Base-by-base conservation (phyloP, 2,797 vertebrate species). In the Gephyroberyx darwinii region DNA sequence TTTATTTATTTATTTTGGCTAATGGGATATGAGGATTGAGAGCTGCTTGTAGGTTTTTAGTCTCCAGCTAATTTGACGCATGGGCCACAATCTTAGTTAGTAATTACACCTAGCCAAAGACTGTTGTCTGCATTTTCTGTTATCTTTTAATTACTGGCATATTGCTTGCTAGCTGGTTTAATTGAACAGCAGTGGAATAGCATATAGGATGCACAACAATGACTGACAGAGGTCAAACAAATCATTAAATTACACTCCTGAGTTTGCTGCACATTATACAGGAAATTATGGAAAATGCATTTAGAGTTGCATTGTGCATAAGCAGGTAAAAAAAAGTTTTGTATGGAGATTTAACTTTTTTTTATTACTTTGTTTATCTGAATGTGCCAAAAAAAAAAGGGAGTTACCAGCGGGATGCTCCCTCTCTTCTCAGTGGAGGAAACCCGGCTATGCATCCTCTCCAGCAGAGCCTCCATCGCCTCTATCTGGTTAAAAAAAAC, bases 401-500 rank as follows among this genome's bases (percentile, higher is more conserved):
- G 13, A 31, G 52, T 17, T 77, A 92, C 95, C 90, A 89, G 61
- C 0, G 92, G 89, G 72, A 95, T 94, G 80, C 69, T 90, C 22
- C 88, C 91, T 84, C 93, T 88, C 59, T 94, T 95, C 81, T 94
- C 93, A 0, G 86, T 59, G 41, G 86, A 82, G 5, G 92, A 90
- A n/a, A 86, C 47, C 13, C 64, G 86, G 59, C 50, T 77, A 5
- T 92, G 88, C 75, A 90, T 87, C 82, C 78, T 85, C n/a, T 85
- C 92, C 75, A 95, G 75, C 58, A 95, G 74, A 67, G 84, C 84
- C 62, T 92, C 91, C 88, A 95, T 87, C 0, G 90, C 93, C 3
- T 94, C 93, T 0, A 94, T 62, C 94, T 95, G 35, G 26, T 19
- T 63, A 37, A 30, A 19, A 20, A 12, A 48, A n/a, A n/a, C 51